Evolutionary conservation across 2,113 vertebrate genomes (phyloP).

Genomic region (Meriones unguiculatus): DNA sequence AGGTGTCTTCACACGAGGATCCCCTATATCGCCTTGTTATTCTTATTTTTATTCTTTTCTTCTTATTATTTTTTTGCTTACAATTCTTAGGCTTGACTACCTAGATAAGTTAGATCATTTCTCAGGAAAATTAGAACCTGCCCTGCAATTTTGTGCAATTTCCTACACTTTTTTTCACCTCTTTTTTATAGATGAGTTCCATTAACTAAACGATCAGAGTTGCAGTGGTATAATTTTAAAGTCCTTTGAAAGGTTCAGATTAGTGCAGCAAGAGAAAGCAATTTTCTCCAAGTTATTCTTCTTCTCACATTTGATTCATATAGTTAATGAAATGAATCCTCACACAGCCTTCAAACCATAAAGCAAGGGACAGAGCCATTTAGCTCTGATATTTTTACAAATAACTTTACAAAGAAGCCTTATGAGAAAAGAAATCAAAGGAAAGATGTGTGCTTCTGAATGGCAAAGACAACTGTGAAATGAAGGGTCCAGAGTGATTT

Average conservation of each 20-base stretch:
- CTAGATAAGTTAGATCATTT: background rate
- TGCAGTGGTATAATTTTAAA: slow-evolving; percentile 47
- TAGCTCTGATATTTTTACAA: slow-evolving; percentile 23
- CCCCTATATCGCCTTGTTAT: background rate
- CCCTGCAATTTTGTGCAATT: background rate
- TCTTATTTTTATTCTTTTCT: background rate
- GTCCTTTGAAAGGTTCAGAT: slow-evolving; percentile 56
- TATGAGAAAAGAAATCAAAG: slow-evolving; percentile 21
- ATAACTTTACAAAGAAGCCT: slow-evolving; percentile 3
- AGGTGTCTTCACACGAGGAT: background rate
- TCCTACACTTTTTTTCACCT: background rate
- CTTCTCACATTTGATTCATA: slow-evolving; percentile 64
- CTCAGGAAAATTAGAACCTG: slow-evolving; percentile 49
- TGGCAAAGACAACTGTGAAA: slow-evolving; percentile 26
- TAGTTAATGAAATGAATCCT: slow-evolving; percentile 60
- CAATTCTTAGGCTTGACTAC: background rate
- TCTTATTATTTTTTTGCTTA: background rate
- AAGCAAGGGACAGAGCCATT: slow-evolving; percentile 41
- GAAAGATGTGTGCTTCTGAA: slow-evolving; percentile 33
- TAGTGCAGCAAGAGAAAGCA: slow-evolving; percentile 34
- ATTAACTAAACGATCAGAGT: slow-evolving; percentile 38
- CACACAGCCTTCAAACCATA: background rate
- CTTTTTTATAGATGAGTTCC: slow-evolving; percentile 15
- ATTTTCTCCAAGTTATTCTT: slow-evolving; percentile 50
- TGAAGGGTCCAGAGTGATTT: background rate